Evolutionary conservation across 1,140 invertebrate genomes (phyloP), one percentile per base, ranked within the genome.

Genomic region (Ditylenchus dipsaci): DNA sequence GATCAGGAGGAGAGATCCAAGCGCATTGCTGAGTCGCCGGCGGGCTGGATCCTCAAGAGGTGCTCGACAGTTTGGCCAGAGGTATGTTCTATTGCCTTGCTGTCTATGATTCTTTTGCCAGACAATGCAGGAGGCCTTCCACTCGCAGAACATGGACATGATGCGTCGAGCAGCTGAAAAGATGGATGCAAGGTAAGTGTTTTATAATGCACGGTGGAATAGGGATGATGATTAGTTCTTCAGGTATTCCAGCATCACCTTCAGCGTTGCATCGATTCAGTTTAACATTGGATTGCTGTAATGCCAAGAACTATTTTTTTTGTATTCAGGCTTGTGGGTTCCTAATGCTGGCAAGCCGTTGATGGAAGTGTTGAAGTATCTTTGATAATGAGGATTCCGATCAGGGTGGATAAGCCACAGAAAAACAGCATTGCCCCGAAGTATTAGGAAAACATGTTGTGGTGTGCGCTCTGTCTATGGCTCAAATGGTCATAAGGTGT

Each of bases 251-350:
- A 89, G 49, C 91, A 93, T 84, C 92, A 96, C 82, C 95, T 99
- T 89, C 93, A 96, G 83, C 88, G 92, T 58, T 98, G 95, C 84
- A 89, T 98, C n/a, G 93, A 95, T 82, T 92, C 93, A 5, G 96
- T 96, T 11, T 84, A 97, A 38, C 33, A 5, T 38, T 38, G 33
- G 3, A 38, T 38, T n/a, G n/a, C n/a, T n/a, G n/a, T n/a, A n/a
- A n/a, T n/a, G n/a, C 33, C 33, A 5, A 38, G 3, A 3, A 5
- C 33, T 3, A 11, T 38, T 38, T 5, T 5, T 38, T 38, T 11
- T 38, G 3, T 5, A 5, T 38, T 38, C 11, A 5, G 95, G 95
- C 9, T 84, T 97, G 0, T 99, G 95, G 95, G 89, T 97, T 47
- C 93, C 94, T 1, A 91, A 91, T 80, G 90, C 86, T 13, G 84